A percentile compares a stretch with the other conserved stretches of the same genome.
These are phyloP conservation scores for Ceyx margarethae DNA, from an alignment of 2,113 vertebrate genomes.

Conservation along the genomic window DNA sequence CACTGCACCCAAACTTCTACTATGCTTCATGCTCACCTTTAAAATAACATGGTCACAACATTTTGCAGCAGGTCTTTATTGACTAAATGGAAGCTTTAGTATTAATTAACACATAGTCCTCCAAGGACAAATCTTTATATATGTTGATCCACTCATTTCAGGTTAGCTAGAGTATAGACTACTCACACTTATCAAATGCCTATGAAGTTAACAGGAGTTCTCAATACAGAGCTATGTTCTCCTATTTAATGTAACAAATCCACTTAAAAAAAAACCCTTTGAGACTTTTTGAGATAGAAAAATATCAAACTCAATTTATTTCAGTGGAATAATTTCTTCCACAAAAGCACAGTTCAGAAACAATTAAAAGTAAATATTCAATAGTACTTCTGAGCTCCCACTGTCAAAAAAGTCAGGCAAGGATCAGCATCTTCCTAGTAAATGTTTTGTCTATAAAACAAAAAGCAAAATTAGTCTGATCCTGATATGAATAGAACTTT, in stretches of 20 bases:
- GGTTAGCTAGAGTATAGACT: background rate
- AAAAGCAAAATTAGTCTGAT: background rate
- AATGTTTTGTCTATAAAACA: background rate
- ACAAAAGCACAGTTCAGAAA: background rate
- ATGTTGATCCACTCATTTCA: background rate
- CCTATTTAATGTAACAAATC: background rate
- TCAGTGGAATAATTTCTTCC: background rate
- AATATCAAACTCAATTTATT: background rate
- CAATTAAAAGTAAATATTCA: background rate
- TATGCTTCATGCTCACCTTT: background rate
- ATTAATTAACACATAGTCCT: background rate
- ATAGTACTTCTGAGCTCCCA: background rate
- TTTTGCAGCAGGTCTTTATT: background rate
- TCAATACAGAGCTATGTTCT: background rate
- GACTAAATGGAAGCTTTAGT: background rate
- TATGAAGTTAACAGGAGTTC: background rate
- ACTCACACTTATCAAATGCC: background rate
- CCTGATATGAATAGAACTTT: background rate
- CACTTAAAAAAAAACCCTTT: background rate
- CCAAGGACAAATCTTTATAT: background rate
- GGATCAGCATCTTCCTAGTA: background rate
- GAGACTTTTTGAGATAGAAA: background rate
- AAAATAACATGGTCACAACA: background rate
- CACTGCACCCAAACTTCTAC: background rate
- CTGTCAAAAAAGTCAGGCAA: background rate